Evolutionary conservation across 2,888 invertebrate species (phyloP).

Genomic region (Ischnura elegans): DNA sequence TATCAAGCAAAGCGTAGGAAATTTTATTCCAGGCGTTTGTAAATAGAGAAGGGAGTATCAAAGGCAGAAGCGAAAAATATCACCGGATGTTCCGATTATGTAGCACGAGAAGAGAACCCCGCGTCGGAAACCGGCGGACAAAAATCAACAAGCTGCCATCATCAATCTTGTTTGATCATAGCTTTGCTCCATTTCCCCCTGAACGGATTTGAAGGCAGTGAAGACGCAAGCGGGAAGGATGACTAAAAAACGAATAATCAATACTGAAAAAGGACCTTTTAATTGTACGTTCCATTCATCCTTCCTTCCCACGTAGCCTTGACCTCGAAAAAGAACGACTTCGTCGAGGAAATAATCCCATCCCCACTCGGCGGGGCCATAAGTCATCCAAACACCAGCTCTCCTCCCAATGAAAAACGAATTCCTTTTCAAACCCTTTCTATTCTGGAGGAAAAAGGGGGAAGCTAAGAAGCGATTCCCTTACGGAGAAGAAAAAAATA

Average conservation of each 20-base stretch:
- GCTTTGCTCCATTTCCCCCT: constrained; percentile 1
- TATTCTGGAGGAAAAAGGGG: neutral
- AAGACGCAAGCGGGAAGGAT: neutral
- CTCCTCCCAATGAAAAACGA: neutral
- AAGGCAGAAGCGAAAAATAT: neutral
- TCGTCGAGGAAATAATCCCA: neutral
- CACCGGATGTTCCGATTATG: too few species aligned
- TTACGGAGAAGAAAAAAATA: neutral
- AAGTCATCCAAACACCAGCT: neutral
- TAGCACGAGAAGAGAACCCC: neutral
- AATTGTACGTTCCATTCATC: constrained; percentile 27
- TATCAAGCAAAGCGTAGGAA: neutral
- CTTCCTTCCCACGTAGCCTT: neutral
- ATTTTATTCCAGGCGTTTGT: neutral
- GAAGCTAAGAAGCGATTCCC: neutral
- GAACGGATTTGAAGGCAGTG: too few species aligned
- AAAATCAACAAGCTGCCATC: neutral
- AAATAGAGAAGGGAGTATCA: neutral
- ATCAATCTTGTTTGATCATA: constrained; percentile 11
- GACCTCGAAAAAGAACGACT: neutral
- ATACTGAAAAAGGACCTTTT: neutral
- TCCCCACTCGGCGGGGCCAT: neutral
- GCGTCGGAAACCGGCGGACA: neutral
- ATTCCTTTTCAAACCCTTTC: constrained; percentile 1
- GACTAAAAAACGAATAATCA: neutral